Evolutionary conservation across 1,140 invertebrate species (phyloP).

Genomic region (Euborellia annulipes): DNA sequence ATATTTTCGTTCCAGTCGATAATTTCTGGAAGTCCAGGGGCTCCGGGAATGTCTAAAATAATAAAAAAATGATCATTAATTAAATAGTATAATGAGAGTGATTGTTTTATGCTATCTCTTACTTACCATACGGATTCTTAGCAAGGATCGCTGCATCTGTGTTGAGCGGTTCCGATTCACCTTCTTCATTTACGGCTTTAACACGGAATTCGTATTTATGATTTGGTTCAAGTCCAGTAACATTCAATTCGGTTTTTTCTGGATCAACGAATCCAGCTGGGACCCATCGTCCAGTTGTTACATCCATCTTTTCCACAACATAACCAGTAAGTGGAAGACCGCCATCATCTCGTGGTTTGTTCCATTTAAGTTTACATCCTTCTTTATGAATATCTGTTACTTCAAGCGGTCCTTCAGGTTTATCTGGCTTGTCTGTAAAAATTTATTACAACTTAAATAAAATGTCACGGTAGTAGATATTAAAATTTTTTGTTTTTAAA

Average conservation of each 20-base stretch:
- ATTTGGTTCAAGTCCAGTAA: constrained; percentile 79
- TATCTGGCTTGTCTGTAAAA: constrained; percentile 70
- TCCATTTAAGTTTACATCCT: constrained; percentile 89
- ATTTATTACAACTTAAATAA: no score
- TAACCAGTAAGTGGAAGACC: constrained; percentile 81
- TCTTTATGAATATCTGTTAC: constrained; percentile 87
- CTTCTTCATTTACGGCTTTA: constrained; percentile 88
- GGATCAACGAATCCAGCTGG: constrained; percentile 74
- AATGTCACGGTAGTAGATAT: neutral
- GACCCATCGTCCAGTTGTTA: constrained; percentile 69
- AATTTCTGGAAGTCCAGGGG: constrained; percentile 85
- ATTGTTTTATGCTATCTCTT: neutral
- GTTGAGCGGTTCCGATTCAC: constrained; percentile 83
- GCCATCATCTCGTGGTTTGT: constrained; percentile 88
- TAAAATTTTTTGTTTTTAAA: neutral
- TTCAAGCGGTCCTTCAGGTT: constrained; percentile 86
- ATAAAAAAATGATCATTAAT: constrained; percentile 6
- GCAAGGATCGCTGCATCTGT: constrained; percentile 72
- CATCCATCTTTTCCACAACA: constrained; percentile 85
- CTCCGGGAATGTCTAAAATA: constrained; percentile 53
- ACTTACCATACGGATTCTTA: constrained; percentile 85
- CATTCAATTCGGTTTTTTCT: constrained; percentile 66
- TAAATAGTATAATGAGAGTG: neutral
- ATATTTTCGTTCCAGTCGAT: constrained; percentile 85
- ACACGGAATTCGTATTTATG: constrained; percentile 92